phyloP scores from a whole-genome alignment of 2,113 vertebrate genomes.

The Sisor rabdophorus region DNA sequence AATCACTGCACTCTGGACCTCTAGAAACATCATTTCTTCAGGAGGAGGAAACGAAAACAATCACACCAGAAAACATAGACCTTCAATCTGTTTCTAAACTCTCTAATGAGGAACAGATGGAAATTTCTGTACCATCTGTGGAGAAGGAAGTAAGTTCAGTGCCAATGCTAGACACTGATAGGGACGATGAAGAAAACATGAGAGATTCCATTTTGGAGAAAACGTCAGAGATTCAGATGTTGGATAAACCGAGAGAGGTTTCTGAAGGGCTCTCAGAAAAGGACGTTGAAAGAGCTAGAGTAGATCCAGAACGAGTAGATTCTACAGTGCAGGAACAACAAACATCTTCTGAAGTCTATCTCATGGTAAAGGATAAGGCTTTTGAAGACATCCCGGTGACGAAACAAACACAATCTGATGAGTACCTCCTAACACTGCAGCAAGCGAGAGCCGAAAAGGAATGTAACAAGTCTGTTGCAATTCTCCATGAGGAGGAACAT shows the following conservation, averaged over 20 bases:
- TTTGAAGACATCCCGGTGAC: background rate
- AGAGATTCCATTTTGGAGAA: background rate
- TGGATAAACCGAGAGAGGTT: background rate
- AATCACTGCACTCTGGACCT: conserved; percentile 57
- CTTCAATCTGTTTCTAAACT: conserved; percentile 58
- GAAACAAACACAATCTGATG: background rate
- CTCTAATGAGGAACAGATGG: conserved; percentile 59
- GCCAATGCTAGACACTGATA: conserved; percentile 55
- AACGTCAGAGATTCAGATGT: too few species aligned
- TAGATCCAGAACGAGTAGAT: background rate
- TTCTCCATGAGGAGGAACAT: background rate
- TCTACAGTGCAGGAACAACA: background rate
- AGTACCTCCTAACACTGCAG: background rate
- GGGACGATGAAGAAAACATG: conserved; percentile 31
- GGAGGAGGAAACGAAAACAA: conserved; percentile 66
- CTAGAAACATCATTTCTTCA: conserved; percentile 60
- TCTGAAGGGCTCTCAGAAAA: background rate
- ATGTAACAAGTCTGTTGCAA: background rate
- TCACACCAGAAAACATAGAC: conserved; percentile 67
- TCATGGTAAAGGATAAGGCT: background rate
- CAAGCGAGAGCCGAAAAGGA: conserved; percentile 25
- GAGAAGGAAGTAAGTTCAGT: conserved; percentile 47
- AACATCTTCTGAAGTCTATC: background rate
- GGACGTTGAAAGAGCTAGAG: too few species aligned
- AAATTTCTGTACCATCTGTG: conserved; percentile 42